Percentiles rank a stretch among this genome's conserved stretches.
Evolutionary conservation across 1,140 invertebrate genomes (phyloP).

Genomic region (Leptonema lineaticorne): DNA sequence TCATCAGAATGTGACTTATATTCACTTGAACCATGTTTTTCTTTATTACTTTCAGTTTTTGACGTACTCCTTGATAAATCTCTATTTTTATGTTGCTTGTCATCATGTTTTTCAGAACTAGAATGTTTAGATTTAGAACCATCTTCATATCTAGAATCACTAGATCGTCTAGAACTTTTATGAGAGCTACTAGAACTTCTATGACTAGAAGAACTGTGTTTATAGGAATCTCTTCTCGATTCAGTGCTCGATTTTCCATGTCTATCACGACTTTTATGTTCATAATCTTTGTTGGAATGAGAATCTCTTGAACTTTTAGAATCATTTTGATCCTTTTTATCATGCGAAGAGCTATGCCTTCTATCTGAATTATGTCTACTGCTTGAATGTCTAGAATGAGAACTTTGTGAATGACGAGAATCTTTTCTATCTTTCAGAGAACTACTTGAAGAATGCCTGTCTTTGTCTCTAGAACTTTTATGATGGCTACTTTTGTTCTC

Average conservation of each 20-base stretch:
- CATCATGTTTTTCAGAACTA: conserved; percentile 27
- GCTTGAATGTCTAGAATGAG: conserved; percentile 49
- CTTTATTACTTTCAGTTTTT: conserved; percentile 20
- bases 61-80: conserved; percentile 19
- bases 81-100: conserved; percentile 32
- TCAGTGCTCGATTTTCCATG: conserved; percentile 43
- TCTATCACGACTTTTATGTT: conserved; percentile 45
- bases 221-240: conserved; percentile 48
- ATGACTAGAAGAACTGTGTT: conserved; percentile 45
- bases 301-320: conserved; percentile 52
- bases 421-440: conserved; percentile 47
- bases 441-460: conserved; percentile 47
- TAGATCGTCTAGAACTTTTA: conserved; percentile 32
- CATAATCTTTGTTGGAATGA: conserved; percentile 43
- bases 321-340: conserved; percentile 40
- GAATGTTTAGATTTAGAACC: conserved; percentile 39
- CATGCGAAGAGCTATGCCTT: conserved; percentile 48
- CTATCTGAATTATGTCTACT: conserved; percentile 45
- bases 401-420: conserved; percentile 44
- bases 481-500: conserved; percentile 48
- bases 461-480: conserved; percentile 47
- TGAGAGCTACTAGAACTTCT: conserved; percentile 46
- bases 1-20: conserved; percentile 31
- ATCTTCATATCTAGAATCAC: conserved; percentile 28
- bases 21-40: not conserved